Conservation (phyloP, 2,797 vertebrate species). For the Fundulus diaphanus region DNA sequence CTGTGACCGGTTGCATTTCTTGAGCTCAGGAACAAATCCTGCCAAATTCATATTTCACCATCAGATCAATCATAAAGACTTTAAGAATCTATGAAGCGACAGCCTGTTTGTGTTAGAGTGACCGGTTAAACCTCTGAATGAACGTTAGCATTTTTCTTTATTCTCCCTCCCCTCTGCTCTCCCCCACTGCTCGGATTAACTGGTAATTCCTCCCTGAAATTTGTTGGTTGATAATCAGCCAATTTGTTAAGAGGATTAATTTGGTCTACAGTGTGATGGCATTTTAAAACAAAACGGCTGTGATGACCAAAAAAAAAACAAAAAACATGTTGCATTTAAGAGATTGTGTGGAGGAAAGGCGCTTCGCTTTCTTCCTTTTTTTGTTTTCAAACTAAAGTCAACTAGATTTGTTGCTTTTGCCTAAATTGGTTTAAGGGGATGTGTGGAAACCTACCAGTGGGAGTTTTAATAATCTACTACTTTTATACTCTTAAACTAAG, state of each 20-base stretch:
- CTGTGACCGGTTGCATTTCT: constrained; percentile 27
- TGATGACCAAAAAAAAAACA: constrained; percentile 21
- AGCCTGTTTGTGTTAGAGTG: constrained; percentile 16
- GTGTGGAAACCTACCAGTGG: neutral
- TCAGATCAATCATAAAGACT: constrained; percentile 47
- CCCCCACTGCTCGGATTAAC: constrained; percentile 50
- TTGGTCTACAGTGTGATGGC: constrained; percentile 38
- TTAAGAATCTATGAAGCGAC: constrained; percentile 36
- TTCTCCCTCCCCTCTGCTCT: neutral
- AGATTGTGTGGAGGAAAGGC: neutral
- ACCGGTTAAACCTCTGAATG: constrained; percentile 13
- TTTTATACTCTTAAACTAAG: neutral
- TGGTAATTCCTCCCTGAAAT: constrained; percentile 47
- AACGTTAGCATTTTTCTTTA: constrained; percentile 9
- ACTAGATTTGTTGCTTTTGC: neutral
- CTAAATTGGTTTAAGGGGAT: neutral
- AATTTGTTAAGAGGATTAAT: constrained; percentile 55
- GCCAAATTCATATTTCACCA: constrained; percentile 48
- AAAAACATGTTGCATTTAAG: constrained; percentile 17
- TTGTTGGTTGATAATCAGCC: constrained; percentile 28
- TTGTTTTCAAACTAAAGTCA: neutral
- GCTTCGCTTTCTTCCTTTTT: neutral
- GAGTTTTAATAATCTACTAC: neutral
- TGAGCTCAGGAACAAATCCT: constrained; percentile 26
- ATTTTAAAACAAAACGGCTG: constrained; percentile 8